phyloP scores from a whole-genome alignment of 2,113 vertebrate genomes.

The Gavia stellata region DNA sequence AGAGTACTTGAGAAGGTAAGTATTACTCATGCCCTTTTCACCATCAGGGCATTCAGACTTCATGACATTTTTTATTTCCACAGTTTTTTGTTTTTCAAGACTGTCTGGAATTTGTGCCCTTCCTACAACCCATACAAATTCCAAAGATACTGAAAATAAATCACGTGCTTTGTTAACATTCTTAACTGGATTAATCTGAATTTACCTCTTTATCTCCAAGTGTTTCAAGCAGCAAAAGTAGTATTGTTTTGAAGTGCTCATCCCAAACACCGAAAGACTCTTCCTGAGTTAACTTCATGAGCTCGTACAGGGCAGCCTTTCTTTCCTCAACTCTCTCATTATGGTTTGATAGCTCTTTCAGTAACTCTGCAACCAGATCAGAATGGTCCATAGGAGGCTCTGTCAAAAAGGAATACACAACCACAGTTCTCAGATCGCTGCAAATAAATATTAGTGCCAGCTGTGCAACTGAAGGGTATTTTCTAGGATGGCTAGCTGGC shows the following conservation, averaged over 20 bases:
- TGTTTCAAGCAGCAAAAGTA: slow-evolving; percentile 90
- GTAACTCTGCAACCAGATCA: slow-evolving; percentile 88
- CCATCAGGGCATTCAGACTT: background rate
- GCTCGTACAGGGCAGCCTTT: slow-evolving; percentile 87
- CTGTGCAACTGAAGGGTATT: background rate
- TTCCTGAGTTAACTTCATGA: slow-evolving; percentile 90
- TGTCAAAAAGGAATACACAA: slow-evolving; percentile 48
- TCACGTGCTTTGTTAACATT: background rate
- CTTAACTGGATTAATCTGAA: background rate
- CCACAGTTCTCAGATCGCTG: background rate
- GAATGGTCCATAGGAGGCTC: slow-evolving; percentile 89
- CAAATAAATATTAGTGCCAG: background rate
- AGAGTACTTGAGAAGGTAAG: background rate
- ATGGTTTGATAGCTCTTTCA: slow-evolving; percentile 93
- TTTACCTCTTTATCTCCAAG: slow-evolving; percentile 92
- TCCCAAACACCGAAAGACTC: slow-evolving; percentile 92
- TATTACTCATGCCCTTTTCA: background rate
- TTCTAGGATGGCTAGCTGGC: background rate
- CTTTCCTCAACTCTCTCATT: slow-evolving; percentile 93
- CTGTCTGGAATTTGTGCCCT: background rate
- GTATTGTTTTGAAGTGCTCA: slow-evolving; percentile 96
- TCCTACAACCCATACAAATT: background rate
- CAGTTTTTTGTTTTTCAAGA: background rate
- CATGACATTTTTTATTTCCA: background rate
- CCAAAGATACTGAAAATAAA: background rate